Evolutionary conservation across 2,888 invertebrate species (phyloP).

Genomic region (Merodon equestris): DNA sequence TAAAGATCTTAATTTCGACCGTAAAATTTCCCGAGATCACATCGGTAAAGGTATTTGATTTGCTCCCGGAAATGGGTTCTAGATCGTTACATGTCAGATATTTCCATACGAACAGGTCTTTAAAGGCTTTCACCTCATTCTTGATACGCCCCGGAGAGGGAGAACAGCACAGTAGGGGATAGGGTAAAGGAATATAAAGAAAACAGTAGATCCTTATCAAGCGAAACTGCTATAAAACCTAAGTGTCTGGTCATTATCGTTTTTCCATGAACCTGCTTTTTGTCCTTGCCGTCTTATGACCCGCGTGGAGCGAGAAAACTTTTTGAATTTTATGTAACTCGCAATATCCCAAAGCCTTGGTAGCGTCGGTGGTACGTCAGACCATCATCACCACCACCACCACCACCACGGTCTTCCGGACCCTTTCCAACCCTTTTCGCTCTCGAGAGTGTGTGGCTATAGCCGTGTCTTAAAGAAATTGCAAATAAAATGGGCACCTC

Average conservation of each 20-base stretch:
- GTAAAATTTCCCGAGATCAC: constrained; percentile 54
- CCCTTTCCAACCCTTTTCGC: constrained; percentile 34
- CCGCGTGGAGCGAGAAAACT: constrained; percentile 36
- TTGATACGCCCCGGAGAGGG: neutral
- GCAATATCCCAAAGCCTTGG: constrained; percentile 12
- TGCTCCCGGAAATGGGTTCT: constrained; percentile 63
- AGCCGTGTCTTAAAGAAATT: constrained; percentile 51
- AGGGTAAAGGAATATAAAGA: constrained; percentile 1
- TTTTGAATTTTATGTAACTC: constrained; percentile 55
- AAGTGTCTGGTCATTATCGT: constrained; percentile 67
- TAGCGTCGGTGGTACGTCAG: no score
- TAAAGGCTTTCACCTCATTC: constrained; percentile 20
- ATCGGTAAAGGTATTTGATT: constrained; percentile 59
- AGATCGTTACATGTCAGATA: constrained; percentile 59
- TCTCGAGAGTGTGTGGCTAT: neutral
- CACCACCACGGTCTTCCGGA: constrained; percentile 1
- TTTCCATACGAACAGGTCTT: constrained; percentile 61
- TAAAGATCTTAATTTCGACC: constrained; percentile 52
- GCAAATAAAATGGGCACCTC: constrained; percentile 55
- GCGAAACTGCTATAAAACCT: constrained; percentile 61
- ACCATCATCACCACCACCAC: neutral
- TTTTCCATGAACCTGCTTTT: constrained; percentile 56
- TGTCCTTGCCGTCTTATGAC: neutral
- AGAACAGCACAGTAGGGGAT: no score
- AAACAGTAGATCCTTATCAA: constrained; percentile 58